Evolutionary conservation across 2,113 vertebrate genomes (phyloP), one percentile per base, ranked within the genome.

Genomic region (Elgaria multicarinata): DNA sequence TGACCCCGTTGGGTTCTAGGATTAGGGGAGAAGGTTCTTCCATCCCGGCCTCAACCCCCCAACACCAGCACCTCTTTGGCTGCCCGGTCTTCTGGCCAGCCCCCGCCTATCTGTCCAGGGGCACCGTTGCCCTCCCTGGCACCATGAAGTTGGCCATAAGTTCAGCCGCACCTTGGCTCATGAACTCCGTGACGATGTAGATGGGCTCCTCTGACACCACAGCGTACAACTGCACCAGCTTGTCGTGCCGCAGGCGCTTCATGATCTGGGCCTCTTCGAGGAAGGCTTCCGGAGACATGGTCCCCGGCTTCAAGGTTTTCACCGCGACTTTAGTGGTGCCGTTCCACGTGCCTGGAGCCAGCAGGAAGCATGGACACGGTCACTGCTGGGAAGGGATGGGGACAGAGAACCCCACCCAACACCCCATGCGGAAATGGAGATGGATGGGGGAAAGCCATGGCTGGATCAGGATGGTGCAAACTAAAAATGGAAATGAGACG

Each of bases 251-350:
- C 79, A 99, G 98, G 92, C 98, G 96, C 95, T 99, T 99, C 99
- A 99, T 99, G 97, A 99, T 98, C 98, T 99, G 99, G 31, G 99
- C 99, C 95, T 99, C 99, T 94, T 99, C 99, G 96, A 99, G 97
- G 97, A 99, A 99, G 79, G 98, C 98, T 95, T 99, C 98, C 0
- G 99, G 98, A 33, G 99, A 99, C 99, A 99, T 99, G 91, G 99
- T 99, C 90, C 99, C 98, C 0, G 99, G 98, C 94, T 99, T 99
- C 96, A 99, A 96, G 0, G 99, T 99, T 97, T 99, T 99, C 95
- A 99, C 99, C 0, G 99, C 99, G 94, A 99, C 99, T 96, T 99
- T 99, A 0, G 98, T 99, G 97, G 97, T 98, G 92, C 98, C 98
- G 0, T 99, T 99, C 99, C 99, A 99, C 12, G 98, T 99, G 91